A percentile compares a stretch with the other conserved stretches of the same genome.
phyloP scores from a whole-genome alignment of 2,797 vertebrate species.

The Selene dorsalis region DNA sequence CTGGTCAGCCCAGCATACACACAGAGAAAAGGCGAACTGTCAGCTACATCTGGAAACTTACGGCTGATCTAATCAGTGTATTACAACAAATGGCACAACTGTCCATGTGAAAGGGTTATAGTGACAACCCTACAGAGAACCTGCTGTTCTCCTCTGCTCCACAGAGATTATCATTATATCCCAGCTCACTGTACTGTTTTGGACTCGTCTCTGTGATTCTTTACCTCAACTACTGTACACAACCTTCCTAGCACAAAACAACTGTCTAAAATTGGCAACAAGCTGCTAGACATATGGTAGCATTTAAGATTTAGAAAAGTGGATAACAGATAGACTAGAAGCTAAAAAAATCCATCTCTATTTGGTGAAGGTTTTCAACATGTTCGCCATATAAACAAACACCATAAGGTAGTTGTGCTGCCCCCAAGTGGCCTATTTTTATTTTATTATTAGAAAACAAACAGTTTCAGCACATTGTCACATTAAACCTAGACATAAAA shows the following conservation, averaged over 20 bases:
- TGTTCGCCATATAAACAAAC: not conserved
- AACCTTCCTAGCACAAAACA: not conserved
- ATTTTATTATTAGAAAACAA: too few relatives aligned
- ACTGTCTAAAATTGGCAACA: slow-evolving; percentile 1
- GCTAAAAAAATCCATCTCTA: too few relatives aligned
- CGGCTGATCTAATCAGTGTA: not conserved
- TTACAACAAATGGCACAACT: not conserved
- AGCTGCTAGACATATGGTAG: not conserved
- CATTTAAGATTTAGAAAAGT: not conserved
- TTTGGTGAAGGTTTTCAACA: not conserved
- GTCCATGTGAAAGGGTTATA: not conserved
- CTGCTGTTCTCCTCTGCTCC: not conserved
- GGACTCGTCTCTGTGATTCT: not conserved
- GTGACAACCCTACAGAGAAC: not conserved
- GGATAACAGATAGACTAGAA: not conserved
- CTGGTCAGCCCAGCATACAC: not conserved
- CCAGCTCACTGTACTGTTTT: not conserved
- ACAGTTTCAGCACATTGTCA: too few relatives aligned
- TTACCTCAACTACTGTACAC: not conserved
- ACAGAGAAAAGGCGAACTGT: not conserved
- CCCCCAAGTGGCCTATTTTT: not conserved
- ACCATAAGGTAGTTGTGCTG: not conserved
- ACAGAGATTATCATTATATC: too few relatives aligned
- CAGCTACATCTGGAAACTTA: not conserved
- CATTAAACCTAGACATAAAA: too few relatives aligned